Base-by-base conservation (phyloP, 1,140 invertebrate species). In the Hylaeus anthracinus region DNA sequence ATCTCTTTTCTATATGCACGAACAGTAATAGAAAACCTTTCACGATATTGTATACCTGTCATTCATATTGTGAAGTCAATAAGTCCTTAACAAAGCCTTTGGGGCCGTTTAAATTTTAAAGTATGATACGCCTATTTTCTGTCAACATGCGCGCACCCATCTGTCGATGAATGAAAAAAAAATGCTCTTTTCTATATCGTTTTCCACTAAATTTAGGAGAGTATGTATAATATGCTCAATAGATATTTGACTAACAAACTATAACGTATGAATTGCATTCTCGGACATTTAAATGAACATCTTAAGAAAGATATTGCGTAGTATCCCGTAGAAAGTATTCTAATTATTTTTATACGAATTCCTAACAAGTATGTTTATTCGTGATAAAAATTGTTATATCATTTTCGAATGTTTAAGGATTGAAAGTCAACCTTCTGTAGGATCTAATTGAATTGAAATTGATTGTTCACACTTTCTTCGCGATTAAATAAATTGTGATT, bases 211-310 rank as follows among this genome's bases (percentile, higher is more conserved):
- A 56, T 58, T 67, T 37, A 9, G 37, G 48, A 56, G 12, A 2
- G 10, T 48, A 74, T 74, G 48, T 41, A 66, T 65, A 66, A 55
- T 58, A 61, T 5, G 39, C 39, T 26, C 5, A 1, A 26, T 43
- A 39, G 3, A 41, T 43, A 66, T 74, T 74, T 65, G 41, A 66
- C 61, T 55, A 74, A 64, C 72, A 74, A 74, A 55, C 65, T 65
- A 43, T 15, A 55, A 0, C 26, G 41, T 3, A 15, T 51, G 12
- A 63, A 73, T 48, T 60, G 9, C 1, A 60, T 5, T 72, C 5
- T 58, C 5, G 3, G 26, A n/a, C 37, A 37, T 26, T 45, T n/a
- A 72, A 61, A 39, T 48, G 41, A n/a, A 39, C 39, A 41, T 41
- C 10, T 63, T 63, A 8, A 14, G 1, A 41, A 63, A 37, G 37